Percentiles rank a stretch among this genome's conserved stretches.
Conservation (phyloP, 2,888 invertebrate species). For the Epinotia demarniana region DNA sequence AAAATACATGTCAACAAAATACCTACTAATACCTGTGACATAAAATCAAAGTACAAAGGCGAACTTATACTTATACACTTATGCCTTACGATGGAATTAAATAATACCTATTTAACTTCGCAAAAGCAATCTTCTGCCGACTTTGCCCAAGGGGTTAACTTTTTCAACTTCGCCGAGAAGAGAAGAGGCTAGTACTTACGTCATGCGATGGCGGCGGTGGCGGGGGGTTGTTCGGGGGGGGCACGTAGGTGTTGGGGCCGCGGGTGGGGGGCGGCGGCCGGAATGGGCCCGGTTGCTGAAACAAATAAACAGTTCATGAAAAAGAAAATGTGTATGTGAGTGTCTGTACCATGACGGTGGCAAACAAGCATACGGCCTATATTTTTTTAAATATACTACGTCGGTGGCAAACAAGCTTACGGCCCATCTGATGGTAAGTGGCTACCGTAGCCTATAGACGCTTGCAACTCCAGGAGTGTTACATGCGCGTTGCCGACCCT, state of each 20-base stretch:
- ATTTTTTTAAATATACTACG: background rate
- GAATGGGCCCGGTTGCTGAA: constrained; percentile 58
- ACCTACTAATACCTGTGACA: too few species aligned
- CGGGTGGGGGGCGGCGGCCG: constrained; percentile 56
- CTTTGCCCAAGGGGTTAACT: background rate
- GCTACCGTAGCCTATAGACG: too few species aligned
- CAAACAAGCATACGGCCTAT: background rate
- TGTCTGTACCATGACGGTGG: background rate
- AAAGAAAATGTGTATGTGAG: too few species aligned
- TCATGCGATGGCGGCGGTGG: constrained; percentile 54
- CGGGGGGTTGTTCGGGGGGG: constrained; percentile 50
- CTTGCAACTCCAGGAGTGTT: too few species aligned
- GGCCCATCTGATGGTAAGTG: background rate
- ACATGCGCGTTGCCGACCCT: too few species aligned
- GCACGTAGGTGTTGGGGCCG: constrained; percentile 58
- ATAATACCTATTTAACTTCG: too few species aligned
- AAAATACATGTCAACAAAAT: too few species aligned
- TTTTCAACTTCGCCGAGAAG: background rate
- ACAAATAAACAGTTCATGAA: constrained; percentile 23
- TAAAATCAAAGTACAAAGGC: too few species aligned
- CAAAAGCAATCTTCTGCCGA: too few species aligned
- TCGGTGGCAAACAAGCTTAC: background rate
- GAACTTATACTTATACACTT: too few species aligned
- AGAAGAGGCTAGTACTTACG: constrained; percentile 51
- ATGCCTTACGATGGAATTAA: too few species aligned